phyloP scores from a whole-genome alignment of 35 echinoderm and acorn worm genomes.

The Lytechinus variegatus region DNA sequence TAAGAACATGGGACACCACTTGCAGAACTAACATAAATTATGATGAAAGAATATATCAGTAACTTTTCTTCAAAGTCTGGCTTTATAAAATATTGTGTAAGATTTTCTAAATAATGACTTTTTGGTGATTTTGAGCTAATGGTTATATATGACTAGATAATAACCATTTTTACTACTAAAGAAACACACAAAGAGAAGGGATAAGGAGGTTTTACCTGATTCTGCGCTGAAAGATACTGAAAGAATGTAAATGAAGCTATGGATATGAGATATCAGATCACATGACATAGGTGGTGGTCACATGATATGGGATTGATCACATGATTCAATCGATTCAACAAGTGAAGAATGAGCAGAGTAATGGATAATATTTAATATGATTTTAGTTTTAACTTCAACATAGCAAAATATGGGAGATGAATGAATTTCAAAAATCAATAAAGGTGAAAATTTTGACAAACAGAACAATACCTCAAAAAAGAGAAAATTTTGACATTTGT shows the following conservation, averaged over 20 bases:
- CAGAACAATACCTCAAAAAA: neutral
- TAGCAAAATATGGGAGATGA: too few relatives aligned
- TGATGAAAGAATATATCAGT: too few relatives aligned
- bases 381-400: too few relatives aligned
- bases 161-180: neutral
- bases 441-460: neutral
- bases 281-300: conserved; percentile 15
- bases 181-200: conserved; percentile 9
- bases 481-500: neutral
- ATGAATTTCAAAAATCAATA: neutral
- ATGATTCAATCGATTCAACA: neutral
- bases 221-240: conserved; percentile 44
- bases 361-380: neutral
- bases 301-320: neutral
- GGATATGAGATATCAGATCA: conserved; percentile 16
- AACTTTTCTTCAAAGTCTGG: too few relatives aligned
- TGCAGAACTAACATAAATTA: too few relatives aligned
- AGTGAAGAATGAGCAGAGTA: neutral
- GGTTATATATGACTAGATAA: neutral
- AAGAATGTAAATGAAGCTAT: conserved; percentile 42
- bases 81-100: neutral
- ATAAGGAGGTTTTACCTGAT: conserved; percentile 16
- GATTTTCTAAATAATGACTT: neutral
- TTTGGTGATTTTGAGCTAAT: neutral
- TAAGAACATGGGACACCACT: too few relatives aligned